Percentiles rank a stretch among this genome's conserved stretches.
These are phyloP conservation scores for Lytechinus variegatus DNA, from an alignment of 35 echinoderm and acorn worm species.

Conservation along the genomic window DNA sequence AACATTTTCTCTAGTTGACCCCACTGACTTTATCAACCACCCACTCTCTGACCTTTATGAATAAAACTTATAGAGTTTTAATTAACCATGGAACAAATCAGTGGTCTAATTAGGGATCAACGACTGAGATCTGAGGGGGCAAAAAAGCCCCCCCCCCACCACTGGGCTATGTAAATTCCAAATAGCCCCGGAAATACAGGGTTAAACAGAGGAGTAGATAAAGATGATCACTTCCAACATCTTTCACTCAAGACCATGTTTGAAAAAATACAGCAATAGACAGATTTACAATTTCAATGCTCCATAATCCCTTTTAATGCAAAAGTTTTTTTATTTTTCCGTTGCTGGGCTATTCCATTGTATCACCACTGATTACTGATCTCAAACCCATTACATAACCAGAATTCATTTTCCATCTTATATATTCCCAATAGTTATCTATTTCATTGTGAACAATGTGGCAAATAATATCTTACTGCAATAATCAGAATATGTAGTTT, in stretches of 20 bases:
- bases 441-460: constrained; percentile 21
- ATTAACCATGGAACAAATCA: too few species aligned
- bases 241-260: not conserved
- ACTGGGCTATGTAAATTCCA: too few species aligned
- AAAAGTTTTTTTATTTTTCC: not conserved
- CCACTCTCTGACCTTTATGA: too few species aligned
- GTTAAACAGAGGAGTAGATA: too few species aligned
- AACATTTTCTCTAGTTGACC: too few species aligned
- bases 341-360: constrained; percentile 7
- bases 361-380: not conserved
- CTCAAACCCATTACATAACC: not conserved
- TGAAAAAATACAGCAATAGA: not conserved
- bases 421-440: constrained; percentile 23
- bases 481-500: constrained; percentile 17
- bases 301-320: constrained; percentile 52
- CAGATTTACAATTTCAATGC: constrained; percentile 19
- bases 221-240: too few species aligned
- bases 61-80: too few species aligned
- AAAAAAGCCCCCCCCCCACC: too few species aligned
- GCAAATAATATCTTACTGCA: constrained; percentile 36
- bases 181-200: too few species aligned
- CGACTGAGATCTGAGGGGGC: too few species aligned
- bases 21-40: too few species aligned
- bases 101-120: too few species aligned
- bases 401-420: constrained; percentile 17